phyloP scores from a whole-genome alignment of 2,113 vertebrate species.

The Crotalus helleri region DNA sequence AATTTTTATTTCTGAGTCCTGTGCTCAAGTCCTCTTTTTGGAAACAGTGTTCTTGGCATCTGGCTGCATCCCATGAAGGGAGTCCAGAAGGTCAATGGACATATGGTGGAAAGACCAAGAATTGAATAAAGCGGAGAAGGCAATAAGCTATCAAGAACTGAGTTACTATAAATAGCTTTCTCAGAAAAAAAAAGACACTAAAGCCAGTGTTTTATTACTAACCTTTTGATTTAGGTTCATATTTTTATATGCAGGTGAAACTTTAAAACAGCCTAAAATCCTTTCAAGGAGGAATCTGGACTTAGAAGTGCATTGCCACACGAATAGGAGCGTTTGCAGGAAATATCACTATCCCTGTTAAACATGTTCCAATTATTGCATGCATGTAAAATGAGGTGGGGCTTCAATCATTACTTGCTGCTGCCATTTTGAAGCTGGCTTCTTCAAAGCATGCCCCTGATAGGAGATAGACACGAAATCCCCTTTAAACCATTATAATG shows the following conservation, averaged over 20 bases:
- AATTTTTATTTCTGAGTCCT: background rate
- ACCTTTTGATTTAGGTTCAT: background rate
- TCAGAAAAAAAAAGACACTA: background rate
- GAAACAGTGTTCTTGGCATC: background rate
- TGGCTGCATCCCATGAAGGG: constrained; percentile 7
- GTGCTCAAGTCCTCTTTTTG: background rate
- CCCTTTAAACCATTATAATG: constrained; percentile 19
- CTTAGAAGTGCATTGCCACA: background rate
- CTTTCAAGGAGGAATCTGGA: background rate
- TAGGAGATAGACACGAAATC: background rate
- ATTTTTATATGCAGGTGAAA: background rate
- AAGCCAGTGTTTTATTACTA: background rate
- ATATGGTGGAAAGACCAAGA: constrained; percentile 32
- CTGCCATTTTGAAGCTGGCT: background rate
- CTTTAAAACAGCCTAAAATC: background rate
- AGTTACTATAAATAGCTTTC: constrained; percentile 10
- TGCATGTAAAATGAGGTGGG: background rate
- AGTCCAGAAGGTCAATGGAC: constrained; percentile 33
- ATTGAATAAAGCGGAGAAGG: constrained; percentile 5
- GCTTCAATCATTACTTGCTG: background rate
- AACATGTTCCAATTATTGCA: background rate
- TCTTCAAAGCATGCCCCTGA: background rate
- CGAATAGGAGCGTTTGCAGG: background rate
- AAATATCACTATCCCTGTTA: background rate
- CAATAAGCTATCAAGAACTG: constrained; percentile 19